These are phyloP conservation scores for Plemyria rubiginata DNA, from an alignment of 2,888 invertebrate species.

Conservation along the genomic window DNA sequence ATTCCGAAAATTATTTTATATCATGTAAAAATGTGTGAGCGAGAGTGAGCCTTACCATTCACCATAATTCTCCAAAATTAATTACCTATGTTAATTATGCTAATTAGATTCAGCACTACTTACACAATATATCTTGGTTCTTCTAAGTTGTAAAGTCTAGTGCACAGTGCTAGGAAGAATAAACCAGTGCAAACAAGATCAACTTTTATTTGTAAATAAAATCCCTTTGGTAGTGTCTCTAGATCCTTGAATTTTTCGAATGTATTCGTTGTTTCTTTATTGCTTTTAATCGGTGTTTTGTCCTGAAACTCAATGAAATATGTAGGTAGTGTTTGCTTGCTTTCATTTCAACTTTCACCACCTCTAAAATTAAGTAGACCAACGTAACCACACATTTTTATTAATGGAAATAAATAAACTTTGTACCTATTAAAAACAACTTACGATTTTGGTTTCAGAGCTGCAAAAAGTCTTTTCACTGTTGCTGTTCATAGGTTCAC, in stretches of 20 bases:
- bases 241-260: slow-evolving; percentile 26
- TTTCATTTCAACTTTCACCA: neutral
- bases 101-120: slow-evolving; percentile 67
- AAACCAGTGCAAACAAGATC: slow-evolving; percentile 90
- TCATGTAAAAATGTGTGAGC: no score
- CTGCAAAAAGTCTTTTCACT: slow-evolving; percentile 46
- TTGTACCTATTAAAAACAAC: neutral
- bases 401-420: neutral
- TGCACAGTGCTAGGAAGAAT: slow-evolving; percentile 88
- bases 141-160: slow-evolving; percentile 93
- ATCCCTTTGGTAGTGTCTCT: slow-evolving; percentile 46
- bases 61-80: no score
- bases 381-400: no score
- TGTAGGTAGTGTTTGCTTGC: neutral
- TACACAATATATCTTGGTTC: slow-evolving; percentile 96
- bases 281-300: slow-evolving; percentile 11
- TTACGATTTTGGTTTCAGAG: slow-evolving; percentile 33
- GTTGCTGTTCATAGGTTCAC: slow-evolving; percentile 57
- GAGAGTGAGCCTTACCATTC: no score
- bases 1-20: no score
- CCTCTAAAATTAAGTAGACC: no score
- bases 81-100: no score
- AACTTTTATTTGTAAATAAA: slow-evolving; percentile 86
- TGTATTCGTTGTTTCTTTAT: neutral
- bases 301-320: slow-evolving; percentile 15